Evolutionary conservation across 23 tunicate species (phyloP).

Genomic region (Botrylloides violaceus): DNA sequence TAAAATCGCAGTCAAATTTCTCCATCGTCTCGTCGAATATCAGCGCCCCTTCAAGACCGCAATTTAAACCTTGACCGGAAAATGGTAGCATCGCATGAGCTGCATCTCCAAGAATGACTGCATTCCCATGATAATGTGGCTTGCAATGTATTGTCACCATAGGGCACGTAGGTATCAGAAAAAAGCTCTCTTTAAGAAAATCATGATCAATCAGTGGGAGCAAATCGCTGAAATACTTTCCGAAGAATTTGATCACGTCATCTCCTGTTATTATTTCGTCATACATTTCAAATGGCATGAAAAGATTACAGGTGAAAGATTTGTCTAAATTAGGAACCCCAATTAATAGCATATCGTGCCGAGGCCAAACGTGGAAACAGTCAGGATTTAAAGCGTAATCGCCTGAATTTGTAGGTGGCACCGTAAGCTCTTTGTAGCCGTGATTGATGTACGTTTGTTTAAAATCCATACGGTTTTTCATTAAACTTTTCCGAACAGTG

Average conservation of each 20-base stretch:
- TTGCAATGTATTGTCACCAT: background rate
- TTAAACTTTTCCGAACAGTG: conserved; percentile 55
- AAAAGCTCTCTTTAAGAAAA: background rate
- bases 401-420: conserved; percentile 43
- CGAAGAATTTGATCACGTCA: conserved; percentile 49
- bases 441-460: conserved; percentile 63
- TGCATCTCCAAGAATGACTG: background rate
- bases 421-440: conserved; percentile 72
- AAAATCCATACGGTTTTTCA: conserved; percentile 52
- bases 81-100: background rate
- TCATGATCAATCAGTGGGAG: conserved; percentile 64
- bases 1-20: background rate
- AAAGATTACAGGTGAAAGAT: conserved; percentile 67
- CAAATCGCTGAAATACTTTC: conserved; percentile 33
- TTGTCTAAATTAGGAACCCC: conserved; percentile 59
- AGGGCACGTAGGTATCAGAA: background rate
- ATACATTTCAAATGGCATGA: conserved; percentile 50
- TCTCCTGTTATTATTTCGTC: conserved; percentile 39
- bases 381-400: conserved; percentile 45
- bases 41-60: background rate
- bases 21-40: background rate
- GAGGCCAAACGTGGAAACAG: conserved; percentile 76
- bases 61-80: background rate
- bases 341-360: conserved; percentile 55
- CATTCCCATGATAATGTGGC: background rate